Percentiles rank a stretch among this genome's conserved stretches.
These are phyloP conservation scores for Mormyrus lacerda DNA, from an alignment of 2,113 vertebrate genomes.

Conservation along the genomic window DNA sequence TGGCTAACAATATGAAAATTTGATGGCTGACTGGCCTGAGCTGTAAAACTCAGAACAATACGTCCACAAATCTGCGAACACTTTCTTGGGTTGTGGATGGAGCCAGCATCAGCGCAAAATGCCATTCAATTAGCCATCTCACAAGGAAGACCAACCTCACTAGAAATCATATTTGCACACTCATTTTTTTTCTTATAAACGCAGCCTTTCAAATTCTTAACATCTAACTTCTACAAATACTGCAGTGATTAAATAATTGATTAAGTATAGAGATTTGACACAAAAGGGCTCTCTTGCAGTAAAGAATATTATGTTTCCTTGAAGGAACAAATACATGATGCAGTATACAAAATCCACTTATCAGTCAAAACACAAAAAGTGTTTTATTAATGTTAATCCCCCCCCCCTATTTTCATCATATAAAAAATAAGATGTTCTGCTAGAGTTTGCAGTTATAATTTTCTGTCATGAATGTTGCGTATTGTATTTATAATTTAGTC, in stretches of 20 bases:
- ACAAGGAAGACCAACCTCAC: background rate
- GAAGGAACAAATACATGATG: slow-evolving; percentile 48
- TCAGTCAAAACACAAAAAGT: slow-evolving; percentile 40
- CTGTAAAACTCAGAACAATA: background rate
- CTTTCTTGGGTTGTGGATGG: background rate
- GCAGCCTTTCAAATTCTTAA: background rate
- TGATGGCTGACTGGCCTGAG: background rate
- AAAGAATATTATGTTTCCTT: slow-evolving; percentile 51
- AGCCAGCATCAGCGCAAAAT: slow-evolving; percentile 2
- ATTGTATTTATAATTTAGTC: background rate
- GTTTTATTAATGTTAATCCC: background rate
- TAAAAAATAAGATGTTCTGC: background rate
- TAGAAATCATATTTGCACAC: background rate
- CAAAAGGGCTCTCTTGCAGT: slow-evolving; percentile 45
- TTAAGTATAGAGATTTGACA: slow-evolving; percentile 39
- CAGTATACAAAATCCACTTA: slow-evolving; percentile 45
- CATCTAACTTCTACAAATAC: background rate
- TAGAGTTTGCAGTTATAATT: background rate
- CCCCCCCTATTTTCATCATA: background rate
- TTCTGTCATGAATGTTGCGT: background rate
- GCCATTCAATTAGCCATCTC: background rate
- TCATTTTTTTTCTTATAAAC: background rate
- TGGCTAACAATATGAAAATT: background rate
- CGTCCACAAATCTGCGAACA: background rate
- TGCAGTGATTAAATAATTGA: slow-evolving; percentile 24